Evolutionary conservation across 2,797 vertebrate genomes (phyloP).

Genomic region (Acomys russatus): DNA sequence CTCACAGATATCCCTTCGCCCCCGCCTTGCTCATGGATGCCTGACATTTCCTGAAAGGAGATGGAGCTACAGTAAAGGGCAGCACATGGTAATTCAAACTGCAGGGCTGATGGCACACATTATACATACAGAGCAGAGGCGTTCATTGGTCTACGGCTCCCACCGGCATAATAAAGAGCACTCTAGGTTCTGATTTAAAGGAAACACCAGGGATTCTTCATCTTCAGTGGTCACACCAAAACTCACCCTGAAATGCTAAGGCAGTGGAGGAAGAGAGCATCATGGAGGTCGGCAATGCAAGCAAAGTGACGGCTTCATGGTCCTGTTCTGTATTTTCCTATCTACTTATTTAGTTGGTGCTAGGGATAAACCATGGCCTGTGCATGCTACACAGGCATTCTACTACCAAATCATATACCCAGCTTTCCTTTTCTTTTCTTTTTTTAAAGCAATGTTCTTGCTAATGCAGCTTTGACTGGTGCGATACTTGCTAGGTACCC

Average conservation of each 20-base stretch:
- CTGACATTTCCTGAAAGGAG: slow-evolving; percentile 50
- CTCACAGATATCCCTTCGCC: neutral
- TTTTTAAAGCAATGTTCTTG: neutral
- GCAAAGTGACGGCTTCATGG: neutral
- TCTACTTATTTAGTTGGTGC: neutral
- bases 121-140: neutral
- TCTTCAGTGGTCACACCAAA: slow-evolving; percentile 44
- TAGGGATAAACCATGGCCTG: neutral
- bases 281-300: neutral
- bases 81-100: slow-evolving; percentile 37
- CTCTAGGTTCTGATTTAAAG: slow-evolving; percentile 54
- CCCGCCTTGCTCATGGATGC: neutral
- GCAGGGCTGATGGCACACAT: neutral
- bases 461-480: neutral
- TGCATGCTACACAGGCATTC: neutral
- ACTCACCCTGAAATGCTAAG: neutral
- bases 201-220: neutral
- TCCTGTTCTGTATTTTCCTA: neutral
- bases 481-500: neutral
- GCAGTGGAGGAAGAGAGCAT: neutral
- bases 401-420: neutral
- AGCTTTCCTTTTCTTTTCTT: neutral
- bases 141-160: neutral
- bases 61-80: slow-evolving; percentile 3
- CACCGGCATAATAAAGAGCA: slow-evolving; percentile 20